Evolutionary conservation across 2,797 vertebrate species (phyloP).

Genomic region (Enteromius argenteus): DNA sequence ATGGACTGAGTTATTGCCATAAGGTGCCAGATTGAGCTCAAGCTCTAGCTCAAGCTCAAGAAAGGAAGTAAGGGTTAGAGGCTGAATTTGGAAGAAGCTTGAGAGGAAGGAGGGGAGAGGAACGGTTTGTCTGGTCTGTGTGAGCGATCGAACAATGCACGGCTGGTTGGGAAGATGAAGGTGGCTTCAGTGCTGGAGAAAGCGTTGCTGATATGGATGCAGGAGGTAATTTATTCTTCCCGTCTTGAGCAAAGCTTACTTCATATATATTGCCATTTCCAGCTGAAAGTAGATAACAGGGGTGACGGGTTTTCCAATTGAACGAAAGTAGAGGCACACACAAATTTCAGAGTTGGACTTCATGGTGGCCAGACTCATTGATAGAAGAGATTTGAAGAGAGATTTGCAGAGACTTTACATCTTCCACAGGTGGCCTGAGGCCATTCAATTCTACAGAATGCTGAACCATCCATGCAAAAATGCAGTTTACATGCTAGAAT

Average conservation of each 20-base stretch:
- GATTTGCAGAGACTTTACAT: constrained; percentile 12
- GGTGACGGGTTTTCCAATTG: constrained; percentile 19
- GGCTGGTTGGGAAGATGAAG: constrained; percentile 46
- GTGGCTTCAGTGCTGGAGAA: constrained; percentile 29
- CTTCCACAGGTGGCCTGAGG: not conserved
- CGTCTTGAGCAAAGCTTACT: constrained; percentile 29
- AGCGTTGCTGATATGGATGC: constrained; percentile 34
- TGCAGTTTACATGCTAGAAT: not conserved
- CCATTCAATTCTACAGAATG: not conserved
- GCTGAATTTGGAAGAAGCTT: constrained; percentile 34
- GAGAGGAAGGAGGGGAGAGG: constrained; percentile 18
- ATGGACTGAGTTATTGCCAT: constrained; percentile 66
- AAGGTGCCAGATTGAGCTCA: constrained; percentile 60
- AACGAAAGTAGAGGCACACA: constrained; percentile 4
- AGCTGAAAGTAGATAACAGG: constrained; percentile 28
- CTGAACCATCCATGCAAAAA: not conserved
- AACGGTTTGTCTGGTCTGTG: not conserved
- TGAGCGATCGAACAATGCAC: constrained; percentile 31
- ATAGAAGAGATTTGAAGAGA: constrained; percentile 15
- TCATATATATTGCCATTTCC: constrained; percentile 31
- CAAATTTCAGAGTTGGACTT: constrained; percentile 14
- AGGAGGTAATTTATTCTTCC: constrained; percentile 44
- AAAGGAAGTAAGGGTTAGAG: constrained; percentile 66
- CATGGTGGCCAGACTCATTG: not conserved
- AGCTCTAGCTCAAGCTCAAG: constrained; percentile 15